phyloP scores from a whole-genome alignment of 2,888 invertebrate species.

The Epinotia bilunana region DNA sequence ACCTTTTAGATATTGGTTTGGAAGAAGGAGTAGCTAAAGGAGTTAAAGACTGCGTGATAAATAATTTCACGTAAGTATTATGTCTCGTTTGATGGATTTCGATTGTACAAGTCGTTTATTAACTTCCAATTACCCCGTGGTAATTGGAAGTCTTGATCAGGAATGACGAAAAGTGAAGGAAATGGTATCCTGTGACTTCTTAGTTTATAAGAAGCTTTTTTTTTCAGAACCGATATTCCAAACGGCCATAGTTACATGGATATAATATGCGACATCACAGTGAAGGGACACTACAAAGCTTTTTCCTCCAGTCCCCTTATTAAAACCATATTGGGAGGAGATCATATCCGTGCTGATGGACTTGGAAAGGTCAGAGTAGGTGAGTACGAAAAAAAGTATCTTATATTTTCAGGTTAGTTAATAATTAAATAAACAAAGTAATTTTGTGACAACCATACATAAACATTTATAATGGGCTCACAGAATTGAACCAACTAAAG shows the following conservation, averaged over 20 bases:
- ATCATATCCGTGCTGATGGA: conserved; percentile 22
- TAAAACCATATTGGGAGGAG: conserved; percentile 21
- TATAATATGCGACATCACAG: conserved; percentile 29
- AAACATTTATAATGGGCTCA: no score
- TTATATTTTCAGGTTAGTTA: background rate
- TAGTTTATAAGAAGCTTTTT: background rate
- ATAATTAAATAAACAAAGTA: no score
- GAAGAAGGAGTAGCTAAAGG: conserved; percentile 23
- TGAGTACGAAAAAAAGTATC: background rate
- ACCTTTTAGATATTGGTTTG: conserved; percentile 21
- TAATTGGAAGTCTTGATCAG: no score
- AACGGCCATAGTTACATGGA: conserved; percentile 9
- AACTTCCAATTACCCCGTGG: no score
- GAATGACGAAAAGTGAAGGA: no score
- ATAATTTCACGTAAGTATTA: conserved; percentile 25
- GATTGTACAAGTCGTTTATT: background rate
- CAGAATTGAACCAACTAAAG: no score
- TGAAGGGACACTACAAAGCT: conserved; percentile 31
- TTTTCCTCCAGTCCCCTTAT: conserved; percentile 25
- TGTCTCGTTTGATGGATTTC: background rate
- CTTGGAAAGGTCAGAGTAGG: conserved; percentile 22
- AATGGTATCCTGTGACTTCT: background rate
- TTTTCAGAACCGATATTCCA: conserved; percentile 17
- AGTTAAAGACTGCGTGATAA: conserved; percentile 21
- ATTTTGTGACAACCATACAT: no score